Evolutionary conservation across 1,140 invertebrate species (phyloP).

Genomic region (Drosophila insularis): DNA sequence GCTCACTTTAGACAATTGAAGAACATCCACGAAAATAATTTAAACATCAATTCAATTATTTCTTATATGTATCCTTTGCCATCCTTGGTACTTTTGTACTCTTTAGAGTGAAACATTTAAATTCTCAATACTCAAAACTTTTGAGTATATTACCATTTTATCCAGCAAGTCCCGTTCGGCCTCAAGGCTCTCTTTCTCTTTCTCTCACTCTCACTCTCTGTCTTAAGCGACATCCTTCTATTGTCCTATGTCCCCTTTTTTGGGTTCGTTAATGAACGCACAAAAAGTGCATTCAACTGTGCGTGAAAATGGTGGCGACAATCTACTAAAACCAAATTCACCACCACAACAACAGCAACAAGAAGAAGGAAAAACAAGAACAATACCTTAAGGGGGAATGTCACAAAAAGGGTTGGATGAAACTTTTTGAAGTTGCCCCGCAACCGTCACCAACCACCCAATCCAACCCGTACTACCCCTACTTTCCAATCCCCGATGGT

Average conservation of each 20-base stretch:
- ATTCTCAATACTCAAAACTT: neutral
- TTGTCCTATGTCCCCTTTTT: conserved; percentile 17
- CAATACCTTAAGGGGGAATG: conserved; percentile 6
- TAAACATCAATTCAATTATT: no score
- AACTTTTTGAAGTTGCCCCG: conserved; percentile 76
- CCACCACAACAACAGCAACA: conserved; percentile 5
- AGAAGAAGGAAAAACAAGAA: neutral
- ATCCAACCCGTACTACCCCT: no score
- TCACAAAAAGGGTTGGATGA: conserved; percentile 53
- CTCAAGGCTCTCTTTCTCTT: conserved; percentile 11
- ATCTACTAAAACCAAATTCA: neutral
- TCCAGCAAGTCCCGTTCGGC: neutral
- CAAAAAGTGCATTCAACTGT: conserved; percentile 74
- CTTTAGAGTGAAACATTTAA: neutral
- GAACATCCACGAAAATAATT: no score
- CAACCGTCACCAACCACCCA: neutral
- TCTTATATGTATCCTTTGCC: no score
- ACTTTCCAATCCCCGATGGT: no score
- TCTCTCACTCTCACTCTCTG: no score
- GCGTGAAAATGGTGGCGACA: conserved; percentile 57
- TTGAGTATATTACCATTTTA: conserved; percentile 4
- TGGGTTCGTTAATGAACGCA: conserved; percentile 38
- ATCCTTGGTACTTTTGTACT: no score
- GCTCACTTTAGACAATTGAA: no score
- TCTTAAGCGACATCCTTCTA: conserved; percentile 10